Evolutionary conservation across 2,888 invertebrate genomes (phyloP), one percentile per base, ranked within the genome.

Genomic region (Orthosia incerta): DNA sequence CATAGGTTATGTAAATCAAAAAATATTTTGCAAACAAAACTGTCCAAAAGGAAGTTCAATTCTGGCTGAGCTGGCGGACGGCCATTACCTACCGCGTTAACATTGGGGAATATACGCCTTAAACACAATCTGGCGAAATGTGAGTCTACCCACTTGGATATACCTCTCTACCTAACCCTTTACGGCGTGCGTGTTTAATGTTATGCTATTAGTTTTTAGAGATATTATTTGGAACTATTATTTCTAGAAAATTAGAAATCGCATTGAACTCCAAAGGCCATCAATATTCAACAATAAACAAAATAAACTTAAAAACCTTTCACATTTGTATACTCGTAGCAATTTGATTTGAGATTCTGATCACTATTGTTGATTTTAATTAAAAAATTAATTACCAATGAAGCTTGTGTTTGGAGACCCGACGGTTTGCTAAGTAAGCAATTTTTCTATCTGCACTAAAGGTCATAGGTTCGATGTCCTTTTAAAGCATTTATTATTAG

Each of bases 311-410:
- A 45, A 51, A 61, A 53, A 59, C 51, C 48, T 26, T 50, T 63
- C 5, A 18, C 45, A 81, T 79, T 76, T 76, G 61, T 77, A 81
- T n/a, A n/a, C n/a, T n/a, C n/a, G n/a, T 80, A 68, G 18, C 76
- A 81, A 68, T 71, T 11, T 1, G 11, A 64, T 76, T 76, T 60
- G 15, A 67, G 53, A 79, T 57, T 67, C 15, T 45, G n/a, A 82
- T 67, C 56, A 53, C 56, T 57, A 81, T 67, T 64, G 51, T 80
- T 13, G 39, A 57, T 81, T 66, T 77, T 67, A 57, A 75, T 79
- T 69, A 57, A 61, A 80, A 80, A 74, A 18, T 1, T 59, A 74
- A 66, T 63, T 20, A 18, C 16, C 13, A 26, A 16, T 16, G 18
- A 59, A 71, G 57, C 18, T 26, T 13, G 5, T 57, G 23, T 64